Base-by-base conservation (phyloP, 1,140 invertebrate genomes). In the Andrena cerasifolii region DNA sequence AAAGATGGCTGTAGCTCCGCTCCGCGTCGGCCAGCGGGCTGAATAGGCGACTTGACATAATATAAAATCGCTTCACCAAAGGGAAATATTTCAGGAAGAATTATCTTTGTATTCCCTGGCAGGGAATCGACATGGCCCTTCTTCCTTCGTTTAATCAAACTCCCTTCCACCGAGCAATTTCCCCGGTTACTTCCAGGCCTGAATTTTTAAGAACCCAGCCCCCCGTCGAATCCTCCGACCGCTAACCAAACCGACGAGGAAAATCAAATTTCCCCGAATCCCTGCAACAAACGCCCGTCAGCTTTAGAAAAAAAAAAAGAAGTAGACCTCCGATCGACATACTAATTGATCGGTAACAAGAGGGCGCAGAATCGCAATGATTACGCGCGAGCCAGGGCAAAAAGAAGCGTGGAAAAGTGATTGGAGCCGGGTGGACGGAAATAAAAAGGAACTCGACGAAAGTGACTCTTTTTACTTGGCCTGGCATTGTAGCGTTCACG, bases 1-100 rank as follows among this genome's bases (percentile, higher is more conserved):
- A 72, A 78, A 72, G 75, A 79, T 59, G 61, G 63, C 51, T 67
- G 49, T 67, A 67, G 67, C 72, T 61, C 58, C 56, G 63, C 49
- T 62, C 58, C 47, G 33, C 68, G 51, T 53, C 66, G 72, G 62
- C 72, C 72, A 56, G 67, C 63, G 28, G 54, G 62, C 62, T 75
- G 72, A 75, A 75, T 75, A 75, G 72, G 49, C 72, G 63, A 75
- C 72, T 75, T 75, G 72, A 75, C 63, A 67, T 75, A 75, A 75
- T 75, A 75, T 75, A 75, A 75, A 75, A 75, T 67, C 72, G 63
- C 67, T 75, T 67, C 8, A 75, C 62, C 72, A 45, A 67, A 75
- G 40, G 51, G 72, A 58, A 75, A 75, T 75, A 75, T 67, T 67
- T 75, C 63, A 75, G 40, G 62, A 75, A 56, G 63, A 75, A 67